Evolutionary conservation across 2,797 vertebrate genomes (phyloP).

Genomic region (Etheostoma perlongum): DNA sequence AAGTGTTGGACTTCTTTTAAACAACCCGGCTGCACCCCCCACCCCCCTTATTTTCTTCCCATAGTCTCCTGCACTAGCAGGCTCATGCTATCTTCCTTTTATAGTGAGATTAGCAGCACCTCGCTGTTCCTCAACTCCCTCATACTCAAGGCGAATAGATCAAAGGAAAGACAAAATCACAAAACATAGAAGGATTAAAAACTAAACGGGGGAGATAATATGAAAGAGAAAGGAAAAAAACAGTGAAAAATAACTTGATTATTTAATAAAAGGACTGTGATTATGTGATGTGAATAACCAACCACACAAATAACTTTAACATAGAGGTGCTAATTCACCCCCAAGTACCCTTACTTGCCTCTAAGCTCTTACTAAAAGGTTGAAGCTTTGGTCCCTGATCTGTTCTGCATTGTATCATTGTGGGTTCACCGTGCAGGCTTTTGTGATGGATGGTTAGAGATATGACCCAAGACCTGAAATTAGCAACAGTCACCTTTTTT

Average conservation of each 20-base stretch:
- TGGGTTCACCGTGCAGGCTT: background rate
- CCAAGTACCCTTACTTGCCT: background rate
- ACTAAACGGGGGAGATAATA: background rate
- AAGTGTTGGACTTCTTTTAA: conserved; percentile 42
- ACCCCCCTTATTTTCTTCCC: conserved; percentile 5
- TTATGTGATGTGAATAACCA: background rate
- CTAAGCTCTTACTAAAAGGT: conserved; percentile 4
- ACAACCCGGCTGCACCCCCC: background rate
- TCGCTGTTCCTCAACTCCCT: conserved; percentile 36
- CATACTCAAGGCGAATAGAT: conserved; percentile 31
- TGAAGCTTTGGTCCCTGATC: background rate
- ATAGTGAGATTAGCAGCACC: conserved; percentile 65
- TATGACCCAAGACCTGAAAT: conserved; percentile 1
- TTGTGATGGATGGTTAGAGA: background rate
- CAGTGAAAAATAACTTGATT: background rate
- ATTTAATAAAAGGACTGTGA: background rate
- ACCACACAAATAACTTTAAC: background rate
- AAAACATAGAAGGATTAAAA: conserved; percentile 4
- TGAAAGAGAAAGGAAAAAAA: background rate
- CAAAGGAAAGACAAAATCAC: conserved; percentile 11
- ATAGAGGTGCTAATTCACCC: background rate
- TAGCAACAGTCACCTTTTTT: background rate
- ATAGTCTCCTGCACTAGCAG: conserved; percentile 17
- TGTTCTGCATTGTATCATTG: background rate
- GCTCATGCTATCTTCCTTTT: conserved; percentile 69